Conservation (phyloP, 1,140 invertebrate species). For the Neotoxoptera formosana region DNA sequence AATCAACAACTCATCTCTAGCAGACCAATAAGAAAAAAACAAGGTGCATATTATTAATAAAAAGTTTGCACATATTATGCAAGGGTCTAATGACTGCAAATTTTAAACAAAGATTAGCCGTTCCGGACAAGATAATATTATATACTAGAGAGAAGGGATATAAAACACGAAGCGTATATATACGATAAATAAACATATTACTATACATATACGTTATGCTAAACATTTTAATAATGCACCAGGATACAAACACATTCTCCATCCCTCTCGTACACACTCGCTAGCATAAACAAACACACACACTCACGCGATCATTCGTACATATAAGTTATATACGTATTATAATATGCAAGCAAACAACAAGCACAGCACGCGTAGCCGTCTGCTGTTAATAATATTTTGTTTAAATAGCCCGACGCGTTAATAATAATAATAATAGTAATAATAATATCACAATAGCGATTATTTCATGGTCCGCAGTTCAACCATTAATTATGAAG, state of each 20-base stretch:
- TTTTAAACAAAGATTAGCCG: background rate
- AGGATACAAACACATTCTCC: background rate
- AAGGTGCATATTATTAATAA: background rate
- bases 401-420: slow-evolving; percentile 11
- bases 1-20: background rate
- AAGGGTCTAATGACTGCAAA: background rate
- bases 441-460: background rate
- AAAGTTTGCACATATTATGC: background rate
- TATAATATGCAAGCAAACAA: slow-evolving; percentile 8
- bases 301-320: background rate
- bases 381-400: slow-evolving; percentile 11
- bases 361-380: background rate
- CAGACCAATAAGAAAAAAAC: background rate
- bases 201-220: background rate
- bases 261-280: background rate
- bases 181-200: slow-evolving; percentile 26
- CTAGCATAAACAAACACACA: background rate
- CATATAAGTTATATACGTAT: background rate
- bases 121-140: background rate
- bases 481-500: slow-evolving; percentile 10
- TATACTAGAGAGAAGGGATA: background rate
- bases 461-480: slow-evolving; percentile 13
- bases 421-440: background rate
- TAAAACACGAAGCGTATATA: background rate
- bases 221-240: slow-evolving; percentile 27